A percentile compares a stretch with the other conserved stretches of the same genome.
Evolutionary conservation across 2,888 invertebrate genomes (phyloP).

Genomic region (Amiota mariae): DNA sequence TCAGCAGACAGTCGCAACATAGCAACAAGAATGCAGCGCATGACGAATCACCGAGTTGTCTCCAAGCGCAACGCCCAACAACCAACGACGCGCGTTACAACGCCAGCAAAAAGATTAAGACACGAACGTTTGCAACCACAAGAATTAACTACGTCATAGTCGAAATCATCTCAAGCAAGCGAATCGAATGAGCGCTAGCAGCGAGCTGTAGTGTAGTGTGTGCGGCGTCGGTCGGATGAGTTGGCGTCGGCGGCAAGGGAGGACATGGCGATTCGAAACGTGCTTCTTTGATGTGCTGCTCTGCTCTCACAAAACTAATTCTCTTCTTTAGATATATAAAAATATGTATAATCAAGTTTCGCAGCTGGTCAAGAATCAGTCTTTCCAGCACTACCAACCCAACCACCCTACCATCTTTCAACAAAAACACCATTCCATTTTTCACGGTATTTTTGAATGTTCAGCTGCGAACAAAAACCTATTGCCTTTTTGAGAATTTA

Average conservation of each 20-base stretch:
- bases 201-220: slow-evolving; percentile 34
- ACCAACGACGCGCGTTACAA: slow-evolving; percentile 17
- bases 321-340: too few species aligned
- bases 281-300: slow-evolving; percentile 23
- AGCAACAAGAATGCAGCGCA: slow-evolving; percentile 25
- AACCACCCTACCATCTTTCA: background rate
- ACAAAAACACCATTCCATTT: background rate
- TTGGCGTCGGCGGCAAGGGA: slow-evolving; percentile 21
- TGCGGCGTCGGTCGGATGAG: background rate
- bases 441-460: slow-evolving; percentile 61
- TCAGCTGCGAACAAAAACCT: slow-evolving; percentile 63
- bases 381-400: background rate
- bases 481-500: slow-evolving; percentile 60
- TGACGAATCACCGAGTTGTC: slow-evolving; percentile 20
- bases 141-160: slow-evolving; percentile 48
- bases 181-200: slow-evolving; percentile 49
- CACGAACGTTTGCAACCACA: slow-evolving; percentile 49
- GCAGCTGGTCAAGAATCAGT: slow-evolving; percentile 12
- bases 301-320: background rate
- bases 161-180: slow-evolving; percentile 36
- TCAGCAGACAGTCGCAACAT: background rate
- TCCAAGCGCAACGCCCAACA: slow-evolving; percentile 50
- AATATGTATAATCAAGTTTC: background rate
- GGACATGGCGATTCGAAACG: slow-evolving; percentile 24
- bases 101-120: slow-evolving; percentile 41